Evolutionary conservation across 2,797 vertebrate species (phyloP), one percentile per base, ranked within the genome.

Genomic region (Lophura swinhoii): DNA sequence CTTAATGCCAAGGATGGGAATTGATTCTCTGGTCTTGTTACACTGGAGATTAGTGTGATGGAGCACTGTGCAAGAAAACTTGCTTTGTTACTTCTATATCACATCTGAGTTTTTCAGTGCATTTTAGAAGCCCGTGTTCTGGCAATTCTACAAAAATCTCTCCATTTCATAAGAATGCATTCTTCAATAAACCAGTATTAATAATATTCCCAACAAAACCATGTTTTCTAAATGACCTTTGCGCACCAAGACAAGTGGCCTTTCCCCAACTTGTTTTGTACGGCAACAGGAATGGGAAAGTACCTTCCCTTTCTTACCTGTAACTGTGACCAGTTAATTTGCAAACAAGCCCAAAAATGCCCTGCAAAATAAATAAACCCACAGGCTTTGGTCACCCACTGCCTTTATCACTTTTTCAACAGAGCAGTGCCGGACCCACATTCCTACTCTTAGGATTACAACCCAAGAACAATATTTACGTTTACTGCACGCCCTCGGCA

Each of bases 1-100:
- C n/a, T 0, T 0, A 75, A 71, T 1, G 2, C 15, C 66, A 29
- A 87, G 51, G 49, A 26, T 14, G 14, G 1, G 21, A 24, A 48
- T 3, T 51, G 53, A 84, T 56, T 56, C 41, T 73, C 48, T 24
- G 9, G 26, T 43, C 28, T 20, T 41, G 8, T 74, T 89, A 58
- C 16, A 26, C 24, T 1, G 2, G 35, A 64, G 66, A 71, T 53
- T 24, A 74, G 18, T 16, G 3, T 12, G 46, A 88, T 37, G 48
- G 59, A 78, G 59, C 26, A 80, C 8, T 23, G 14, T 4, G 23
- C 41, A 51, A 82, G 56, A 78, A 78, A 78, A 76, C 7, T 44
- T 39, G 60, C n/a, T 84, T 35, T 31, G 73, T 69, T 51, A 76
- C 14, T 59, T 67, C 46, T 59, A 10, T 15, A 48, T 12, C 4